Evolutionary conservation across 2,888 invertebrate species (phyloP), one percentile per base, ranked within the genome.

Genomic region (Clostera curtula): DNA sequence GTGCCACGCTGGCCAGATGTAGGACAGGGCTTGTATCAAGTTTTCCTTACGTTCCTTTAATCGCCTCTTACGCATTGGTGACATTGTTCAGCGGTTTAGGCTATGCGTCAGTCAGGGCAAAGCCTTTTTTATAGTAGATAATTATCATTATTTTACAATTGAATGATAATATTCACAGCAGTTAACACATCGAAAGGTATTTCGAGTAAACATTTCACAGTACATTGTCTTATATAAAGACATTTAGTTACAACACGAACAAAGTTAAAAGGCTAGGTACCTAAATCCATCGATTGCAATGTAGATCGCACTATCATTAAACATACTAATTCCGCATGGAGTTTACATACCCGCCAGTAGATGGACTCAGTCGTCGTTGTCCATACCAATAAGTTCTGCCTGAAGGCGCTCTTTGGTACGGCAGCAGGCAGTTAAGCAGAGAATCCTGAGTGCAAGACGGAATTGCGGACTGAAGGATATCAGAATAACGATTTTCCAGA

Each of bases 401-500:
- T 93, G 93, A 73, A 93, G 86, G 54, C 93, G 89, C 36, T 91
- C 90, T 70, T 93, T 92, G 59, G 92, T 90, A 50, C 93, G 90
- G 76, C 96, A 96, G 77, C 95, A 96, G 43, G 94, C 88, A 21
- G 93, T 94, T 83, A 95, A 85, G 79, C 95, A 96, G 62, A 96
- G 89, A 57, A 95, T 91, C 55, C 93, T 87, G 49, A 96, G 86
- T 22, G 96, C 96, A 37, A 95, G 86, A 41, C 97, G 88, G 79
- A 98, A 98, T 73, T 97, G 95, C 21, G 95, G 95, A 70, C 96
- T 97, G 76, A 97, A 87, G 36, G 93, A 88, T 46, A 95, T 87
- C 67, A 97, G 90, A 51, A 98, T 93, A 40, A 98, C 83, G 42
- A 96, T 92, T 77, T 98, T 98, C 93, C 97, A 97, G 74, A 96